Evolutionary conservation across 1,140 invertebrate genomes (phyloP), one percentile per base, ranked within the genome.

Genomic region (Pogonognathellus flavescens): DNA sequence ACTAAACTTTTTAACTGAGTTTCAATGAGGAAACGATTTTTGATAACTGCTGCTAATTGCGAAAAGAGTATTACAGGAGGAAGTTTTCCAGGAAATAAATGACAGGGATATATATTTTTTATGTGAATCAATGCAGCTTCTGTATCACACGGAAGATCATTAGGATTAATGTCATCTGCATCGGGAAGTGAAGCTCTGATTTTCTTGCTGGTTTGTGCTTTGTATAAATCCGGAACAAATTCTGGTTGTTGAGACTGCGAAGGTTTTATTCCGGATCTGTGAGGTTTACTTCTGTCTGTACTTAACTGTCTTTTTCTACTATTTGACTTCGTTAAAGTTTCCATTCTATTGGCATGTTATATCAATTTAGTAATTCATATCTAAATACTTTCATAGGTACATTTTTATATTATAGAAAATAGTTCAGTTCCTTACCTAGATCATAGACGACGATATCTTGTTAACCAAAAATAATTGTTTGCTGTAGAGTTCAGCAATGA

Each of bases 141-240:
- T 16, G 85, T 85, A 25, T 85, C 85, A 49, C 62, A 76, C 10
- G 85, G 85, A 16, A 85, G 22, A 72, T 83, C 59, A 52, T 76
- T 82, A 11, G 82, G 18, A n/a, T 83, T 20, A 18, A 82, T 20
- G 14, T 85, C 80, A 14, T 72, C 22, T 16, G 80, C 59, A 49
- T 60, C 31, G 4, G 60, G 59, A 2, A 62, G 59, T n/a, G 50
- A 60, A 5, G 85, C 14, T 62, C n/a, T n/a, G 41, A 83, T 20
- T 52, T 80, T 53, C 53, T 82, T 82, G 16, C 70, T 70, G 25
- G 76, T 55, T 49, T 80, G 49, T 14, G 49, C 20, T 66, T 59
- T 66, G 13, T 82, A 85, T 60, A 85, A 53, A 14, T 62, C 20
- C 16, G 85, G 85, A 57, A 85, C 50, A 20, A 82, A 81, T 55